Evolutionary conservation across 2,113 vertebrate genomes (phyloP), one percentile per base, ranked within the genome.

Genomic region (Probosciger aterrimus): DNA sequence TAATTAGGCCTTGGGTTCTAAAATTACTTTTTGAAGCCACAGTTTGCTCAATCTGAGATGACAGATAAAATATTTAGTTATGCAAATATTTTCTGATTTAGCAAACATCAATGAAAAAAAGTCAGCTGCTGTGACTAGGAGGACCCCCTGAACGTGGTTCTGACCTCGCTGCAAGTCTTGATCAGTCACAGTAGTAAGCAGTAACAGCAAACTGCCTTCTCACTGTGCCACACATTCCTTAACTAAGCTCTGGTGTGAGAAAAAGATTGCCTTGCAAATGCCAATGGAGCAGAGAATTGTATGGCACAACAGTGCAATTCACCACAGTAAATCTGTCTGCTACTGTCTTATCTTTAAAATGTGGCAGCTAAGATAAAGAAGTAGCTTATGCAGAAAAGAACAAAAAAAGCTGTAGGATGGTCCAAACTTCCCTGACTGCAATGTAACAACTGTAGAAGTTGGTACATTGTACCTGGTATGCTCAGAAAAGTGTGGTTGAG

Each of bases 81-180:
- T 24, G 50, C 19, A 86, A 91, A n/a, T 71, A 46, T 31, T 55
- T 57, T 7, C 63, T 55, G 22, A 35, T 74, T 82, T 82, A 46
- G 1, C 8, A 62, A 69, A 16, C 22, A 22, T 28, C 19, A n/a
- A 1, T 59, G 47, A 59, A 46, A 52, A 63, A 59, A 86, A 70
- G 23, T 33, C 30, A 85, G 9, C 22, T 68, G 19, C 25, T 82
- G 11, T 71, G n/a, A 46, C 4, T 20, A 53, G 4, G 15, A 86
- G 6, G 43, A 44, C 23, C 65, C 22, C 9, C 2, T 0, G 4
- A 11, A 62, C 6, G 9, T 39, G 2, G 3, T 71, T 78, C 73
- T 91, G 47, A 60, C 20, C 15, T 92, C 23, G 35, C 18, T 7
- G 0, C 39, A 19, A 37, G 7, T 1, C 0, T 65, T 60, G 13